Evolutionary conservation across 1,140 invertebrate species (phyloP).

Genomic region (Mizuhopecten yessoensis): DNA sequence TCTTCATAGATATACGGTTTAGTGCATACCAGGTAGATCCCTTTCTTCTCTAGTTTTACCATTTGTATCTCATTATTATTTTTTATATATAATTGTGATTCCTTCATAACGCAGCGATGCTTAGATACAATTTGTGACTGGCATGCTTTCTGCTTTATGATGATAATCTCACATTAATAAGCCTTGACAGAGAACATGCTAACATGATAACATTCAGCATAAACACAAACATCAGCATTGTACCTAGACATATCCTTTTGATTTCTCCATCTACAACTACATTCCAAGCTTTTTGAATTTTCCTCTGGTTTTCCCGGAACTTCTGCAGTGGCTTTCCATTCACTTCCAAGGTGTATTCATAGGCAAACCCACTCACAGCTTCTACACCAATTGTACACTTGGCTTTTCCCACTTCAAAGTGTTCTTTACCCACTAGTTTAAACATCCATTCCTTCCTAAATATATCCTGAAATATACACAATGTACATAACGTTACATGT

Average conservation of each 20-base stretch:
- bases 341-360: constrained; percentile 89
- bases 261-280: constrained; percentile 81
- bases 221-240: not conserved
- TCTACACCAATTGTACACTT: constrained; percentile 88
- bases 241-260: constrained; percentile 89
- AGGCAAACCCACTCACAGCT: constrained; percentile 91
- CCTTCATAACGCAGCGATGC: too few species aligned
- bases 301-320: constrained; percentile 90
- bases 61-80: too few species aligned
- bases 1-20: too few species aligned
- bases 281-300: constrained; percentile 88
- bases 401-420: constrained; percentile 86
- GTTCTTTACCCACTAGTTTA: constrained; percentile 90
- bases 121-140: too few species aligned
- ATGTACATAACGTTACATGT: too few species aligned
- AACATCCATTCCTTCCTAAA: constrained; percentile 93
- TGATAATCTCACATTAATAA: too few species aligned
- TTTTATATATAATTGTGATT: too few species aligned
- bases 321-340: constrained; percentile 89
- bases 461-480: constrained; percentile 89
- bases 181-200: too few species aligned
- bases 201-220: too few species aligned
- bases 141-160: too few species aligned
- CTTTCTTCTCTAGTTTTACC: too few species aligned
- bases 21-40: too few species aligned